Base-by-base conservation (phyloP, 2,888 invertebrate genomes). In the Hirtodrosophila confusa region DNA sequence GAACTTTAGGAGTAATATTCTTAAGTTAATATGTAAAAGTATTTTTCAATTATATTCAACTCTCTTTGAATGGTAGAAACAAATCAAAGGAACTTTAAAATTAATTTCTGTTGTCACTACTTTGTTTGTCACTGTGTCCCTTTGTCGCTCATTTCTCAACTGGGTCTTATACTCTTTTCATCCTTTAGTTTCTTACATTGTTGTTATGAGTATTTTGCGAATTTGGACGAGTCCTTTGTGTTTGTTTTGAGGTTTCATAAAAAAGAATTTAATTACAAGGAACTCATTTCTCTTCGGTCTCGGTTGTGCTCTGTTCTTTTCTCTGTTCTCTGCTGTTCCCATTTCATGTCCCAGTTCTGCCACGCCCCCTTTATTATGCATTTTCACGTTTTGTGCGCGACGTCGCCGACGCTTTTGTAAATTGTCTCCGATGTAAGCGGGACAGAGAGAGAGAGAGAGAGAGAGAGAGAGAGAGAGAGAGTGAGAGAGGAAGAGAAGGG, bases 221-320 rank as follows among this genome's bases (percentile, higher is more conserved):
- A 53, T 75, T 69, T 68, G 50, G 53, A 54, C 39, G 31, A 27
- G 45, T 56, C 55, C 66, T 75, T 74, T 77, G 72, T 74, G 54
- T 66, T 55, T 62, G 58, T 62, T 50, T 61, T 72, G 75, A 61
- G 75, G 78, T 73, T 75, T 77, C 57, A 68, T 77, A 67, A 68
- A 68, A 73, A 77, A 53, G 66, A 75, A 75, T 75, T 77, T 78
- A 75, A 75, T 75, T 77, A 73, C 78, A 64, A 64, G 56, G 17
- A 66, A 77, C 54, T 61, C 66, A 55, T 55, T 67, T 47, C 55
- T 37, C 36, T 51, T 11, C 10, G 12, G 33, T 33, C 24, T 17
- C 43, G 11, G 10, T 23, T 36, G 53, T 48, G 24, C 37, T 23
- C 35, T 37, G 24, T 39, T 43, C 5, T 41, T 40, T 31, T 24